Evolutionary conservation across 2,113 vertebrate species (phyloP).

Genomic region (Pteropus alecto): DNA sequence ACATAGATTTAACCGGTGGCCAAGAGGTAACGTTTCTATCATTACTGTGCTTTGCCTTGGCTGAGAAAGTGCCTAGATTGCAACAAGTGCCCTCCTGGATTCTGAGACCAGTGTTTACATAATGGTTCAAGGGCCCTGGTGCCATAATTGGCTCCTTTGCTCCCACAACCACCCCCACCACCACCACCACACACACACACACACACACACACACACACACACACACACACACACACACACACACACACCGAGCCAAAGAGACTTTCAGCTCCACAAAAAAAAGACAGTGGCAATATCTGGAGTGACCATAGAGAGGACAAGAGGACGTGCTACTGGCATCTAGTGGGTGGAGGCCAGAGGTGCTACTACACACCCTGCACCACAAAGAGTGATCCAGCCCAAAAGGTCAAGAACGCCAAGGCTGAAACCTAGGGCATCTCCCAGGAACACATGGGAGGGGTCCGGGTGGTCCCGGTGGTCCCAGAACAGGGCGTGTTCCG

Average conservation of each 20-base stretch:
- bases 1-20: conserved; percentile 52
- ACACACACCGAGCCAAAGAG: no score
- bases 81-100: background rate
- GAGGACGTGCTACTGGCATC: background rate
- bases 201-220: no score
- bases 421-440: background rate
- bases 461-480: background rate
- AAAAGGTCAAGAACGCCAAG: background rate
- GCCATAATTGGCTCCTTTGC: background rate
- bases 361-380: background rate
- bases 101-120: background rate
- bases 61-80: background rate
- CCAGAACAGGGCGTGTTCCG: background rate
- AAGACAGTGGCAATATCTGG: background rate
- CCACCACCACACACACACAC: no score
- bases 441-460: background rate
- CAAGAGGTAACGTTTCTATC: background rate
- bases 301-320: background rate
- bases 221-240: no score
- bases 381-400: background rate
- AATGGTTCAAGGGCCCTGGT: background rate
- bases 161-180: background rate
- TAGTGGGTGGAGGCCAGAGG: background rate
- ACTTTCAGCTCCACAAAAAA: no score
- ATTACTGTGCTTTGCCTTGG: background rate